Conservation (phyloP, 2,113 vertebrate genomes). For the Athene noctua region DNA sequence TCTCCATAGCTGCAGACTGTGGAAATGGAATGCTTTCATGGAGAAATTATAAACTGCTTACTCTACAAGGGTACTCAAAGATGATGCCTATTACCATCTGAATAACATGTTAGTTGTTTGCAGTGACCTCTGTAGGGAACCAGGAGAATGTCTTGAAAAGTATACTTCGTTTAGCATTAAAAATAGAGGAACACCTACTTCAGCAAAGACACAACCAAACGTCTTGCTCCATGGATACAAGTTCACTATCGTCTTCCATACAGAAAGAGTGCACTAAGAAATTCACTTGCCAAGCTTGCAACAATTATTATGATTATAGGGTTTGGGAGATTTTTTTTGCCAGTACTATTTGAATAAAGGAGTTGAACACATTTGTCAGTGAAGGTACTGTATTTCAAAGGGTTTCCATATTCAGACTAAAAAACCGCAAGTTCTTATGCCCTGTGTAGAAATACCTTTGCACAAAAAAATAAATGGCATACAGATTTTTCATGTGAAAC, state of each 20-base stretch:
- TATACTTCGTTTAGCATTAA: background rate
- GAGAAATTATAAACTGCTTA: background rate
- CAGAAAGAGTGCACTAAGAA: background rate
- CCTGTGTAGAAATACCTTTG: background rate
- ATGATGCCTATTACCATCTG: background rate
- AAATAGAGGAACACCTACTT: background rate
- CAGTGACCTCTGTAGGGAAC: background rate
- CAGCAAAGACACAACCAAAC: background rate
- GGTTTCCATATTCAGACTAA: background rate
- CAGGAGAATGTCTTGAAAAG: background rate
- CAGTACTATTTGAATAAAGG: background rate
- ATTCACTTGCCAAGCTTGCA: background rate
- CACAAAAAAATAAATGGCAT: background rate
- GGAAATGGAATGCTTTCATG: background rate
- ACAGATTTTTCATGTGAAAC: background rate
- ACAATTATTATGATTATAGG: background rate
- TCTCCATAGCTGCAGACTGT: background rate
- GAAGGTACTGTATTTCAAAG: background rate
- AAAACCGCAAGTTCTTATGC: background rate
- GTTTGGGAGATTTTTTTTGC: accelerated
- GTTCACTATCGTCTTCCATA: background rate
- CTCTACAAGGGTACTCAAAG: background rate
- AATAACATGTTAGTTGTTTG: background rate
- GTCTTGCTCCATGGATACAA: background rate
- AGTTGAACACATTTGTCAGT: background rate